Percentiles rank a stretch among this genome's conserved stretches.
These are phyloP conservation scores for Neolamprologus brichardi DNA, from an alignment of 2,113 vertebrate genomes.

Conservation along the genomic window DNA sequence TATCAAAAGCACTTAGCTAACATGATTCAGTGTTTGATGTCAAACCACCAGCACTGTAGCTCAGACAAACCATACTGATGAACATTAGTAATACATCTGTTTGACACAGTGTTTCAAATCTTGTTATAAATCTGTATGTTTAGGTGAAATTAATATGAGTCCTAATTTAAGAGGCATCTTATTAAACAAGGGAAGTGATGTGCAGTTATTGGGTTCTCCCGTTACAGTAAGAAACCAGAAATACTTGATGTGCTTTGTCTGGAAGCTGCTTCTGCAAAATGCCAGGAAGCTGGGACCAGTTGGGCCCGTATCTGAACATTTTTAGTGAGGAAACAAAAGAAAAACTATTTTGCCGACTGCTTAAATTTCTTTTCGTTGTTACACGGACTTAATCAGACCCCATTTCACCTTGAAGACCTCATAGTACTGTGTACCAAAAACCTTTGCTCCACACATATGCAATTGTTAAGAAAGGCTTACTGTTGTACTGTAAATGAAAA, in stretches of 20 bases:
- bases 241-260: not conserved
- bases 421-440: not conserved
- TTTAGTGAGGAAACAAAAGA: not conserved
- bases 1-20: not conserved
- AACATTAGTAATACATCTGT: not conserved
- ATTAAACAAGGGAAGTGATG: not conserved
- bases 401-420: not conserved
- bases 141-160: not conserved
- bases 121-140: not conserved
- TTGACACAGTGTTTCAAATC: not conserved
- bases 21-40: not conserved
- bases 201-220: not conserved
- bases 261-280: not conserved
- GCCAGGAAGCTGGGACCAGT: not conserved
- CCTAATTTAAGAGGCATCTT: not conserved
- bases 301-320: fast-evolving
- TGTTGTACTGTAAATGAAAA: not conserved
- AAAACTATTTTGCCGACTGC: not conserved
- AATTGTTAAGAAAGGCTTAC: not conserved
- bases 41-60: not conserved
- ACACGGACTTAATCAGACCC: not conserved
- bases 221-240: not conserved
- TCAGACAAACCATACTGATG: not conserved
- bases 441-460: not conserved
- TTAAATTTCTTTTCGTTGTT: not conserved